Base-by-base conservation (phyloP, 2,797 vertebrate species). In the Crocidura indochinensis region DNA sequence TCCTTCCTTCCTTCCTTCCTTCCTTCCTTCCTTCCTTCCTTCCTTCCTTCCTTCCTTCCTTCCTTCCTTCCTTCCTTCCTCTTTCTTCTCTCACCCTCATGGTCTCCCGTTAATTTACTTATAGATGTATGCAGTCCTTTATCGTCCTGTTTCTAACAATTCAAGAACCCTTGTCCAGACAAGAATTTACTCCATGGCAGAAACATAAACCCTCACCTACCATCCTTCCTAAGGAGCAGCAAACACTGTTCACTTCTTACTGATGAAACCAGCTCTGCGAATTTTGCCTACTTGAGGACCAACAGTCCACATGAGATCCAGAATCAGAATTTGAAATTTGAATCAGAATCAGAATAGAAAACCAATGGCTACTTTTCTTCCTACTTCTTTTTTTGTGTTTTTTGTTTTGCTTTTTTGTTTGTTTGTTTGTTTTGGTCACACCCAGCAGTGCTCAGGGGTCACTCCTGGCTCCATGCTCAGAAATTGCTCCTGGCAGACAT, bases 291-390 rank as follows among this genome's bases (percentile, higher is more conserved):
- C 3, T 22, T 26, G 10, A 82, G 75, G n/a, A 68, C 53, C 49
- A 12, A 31, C 27, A 65, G 44, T 69, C 83, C 67, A 38, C 8
- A 53, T 19, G 4, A 6, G 20, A 72, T 46, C 51, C 20, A n/a
- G n/a, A n/a, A n/a, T n/a, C n/a, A n/a, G n/a, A n/a, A n/a, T n/a
- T n/a, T n/a, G n/a, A 87, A 22, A 20, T 71, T 51, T 22, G 4
- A 77, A n/a, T 62, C 44, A 47, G 53, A 83, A 64, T 51, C 69
- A 60, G 64, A 73, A 29, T 14, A 49, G 29, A 22, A 80, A 94
- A 60, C 8, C 73, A 14, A 53, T 24, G 46, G 47, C 56, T 44
- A 49, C 53, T 87, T 74, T 74, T 49, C 22, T 17, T 27, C 17
- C 7, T n/a, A 8, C 51, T 51, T 92, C 49, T 27, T 60, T 0